Base-by-base conservation (phyloP, 2,113 vertebrate genomes). In the Cavia porcellus region DNA sequence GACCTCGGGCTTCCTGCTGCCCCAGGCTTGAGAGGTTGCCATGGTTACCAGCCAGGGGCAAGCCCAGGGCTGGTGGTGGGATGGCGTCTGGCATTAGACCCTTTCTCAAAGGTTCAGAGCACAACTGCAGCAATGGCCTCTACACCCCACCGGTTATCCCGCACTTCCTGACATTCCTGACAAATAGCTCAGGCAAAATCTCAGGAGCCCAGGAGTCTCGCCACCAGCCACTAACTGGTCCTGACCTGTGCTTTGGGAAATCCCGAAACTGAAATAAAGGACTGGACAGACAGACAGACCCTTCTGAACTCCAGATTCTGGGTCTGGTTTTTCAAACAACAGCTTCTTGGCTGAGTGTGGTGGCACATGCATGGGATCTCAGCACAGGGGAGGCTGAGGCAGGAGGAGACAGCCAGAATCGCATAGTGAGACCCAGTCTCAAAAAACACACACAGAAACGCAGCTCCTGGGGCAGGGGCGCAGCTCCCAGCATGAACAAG, bases 31-130 rank as follows among this genome's bases (percentile, higher is more conserved):
- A 17, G 13, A 25, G 38, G 45, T 6, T 10, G 45, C 42, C 28
- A 0, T 32, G 11, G 1, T 64, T n/a, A 52, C 64, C 24, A 7
- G 20, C 8, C 72, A 42, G 2, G 1, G 19, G 22, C 1, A 74
- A 74, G 72, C 38, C 5, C 10, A 12, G 38, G 38, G 38, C 72
- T 42, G 13, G 13, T 42, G 4, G 55, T 10, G 8, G 62, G 86
- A 80, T 3, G 3, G 28, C 52, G 20, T 61, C 25, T 0, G 32
- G 8, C 1, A 7, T 42, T 13, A 9, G 55, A 77, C 28, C 20
- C n/a, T 19, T 90, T 15, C 50, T 81, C 52, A 64, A 52, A 52
- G 19, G 28, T 90, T 15, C 30, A 24, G 32, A 61, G 55, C 50
- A 7, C 0, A 74, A 42, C 42, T 1, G 22, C 3, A 89, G 87